Evolutionary conservation across 2,113 vertebrate species (phyloP).

Genomic region (Nanorana parkeri): DNA sequence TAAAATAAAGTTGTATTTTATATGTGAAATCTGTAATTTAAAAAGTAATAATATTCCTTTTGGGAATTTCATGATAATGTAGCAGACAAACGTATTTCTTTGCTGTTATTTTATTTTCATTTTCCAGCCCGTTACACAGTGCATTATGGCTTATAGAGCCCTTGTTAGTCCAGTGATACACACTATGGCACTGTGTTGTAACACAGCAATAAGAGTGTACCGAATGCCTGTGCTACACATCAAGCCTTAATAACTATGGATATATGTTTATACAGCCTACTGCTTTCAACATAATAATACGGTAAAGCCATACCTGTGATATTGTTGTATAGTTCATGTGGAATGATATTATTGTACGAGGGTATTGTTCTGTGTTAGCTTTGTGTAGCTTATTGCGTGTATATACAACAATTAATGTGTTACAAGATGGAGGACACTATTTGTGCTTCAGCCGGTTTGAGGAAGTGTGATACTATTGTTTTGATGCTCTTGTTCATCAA

Average conservation of each 20-base stretch:
- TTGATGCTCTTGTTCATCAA: conserved; percentile 34
- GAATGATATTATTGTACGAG: conserved; percentile 36
- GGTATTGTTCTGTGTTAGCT: conserved; percentile 26
- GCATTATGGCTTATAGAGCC: neutral
- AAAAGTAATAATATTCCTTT: conserved; percentile 2
- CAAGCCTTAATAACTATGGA: conserved; percentile 46
- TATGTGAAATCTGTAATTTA: conserved; percentile 27
- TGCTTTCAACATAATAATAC: conserved; percentile 21
- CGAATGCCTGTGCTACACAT: neutral
- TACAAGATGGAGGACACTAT: conserved; percentile 37
- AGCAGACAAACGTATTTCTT: neutral
- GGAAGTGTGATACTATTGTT: conserved; percentile 36
- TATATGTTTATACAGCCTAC: conserved; percentile 16
- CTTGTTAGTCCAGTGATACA: neutral
- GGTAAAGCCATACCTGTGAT: conserved; percentile 48
- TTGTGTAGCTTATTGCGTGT: conserved; percentile 3
- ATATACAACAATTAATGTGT: conserved; percentile 42
- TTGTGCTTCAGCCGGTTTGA: conserved; percentile 34
- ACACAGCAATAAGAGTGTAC: conserved; percentile 19
- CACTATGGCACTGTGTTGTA: neutral
- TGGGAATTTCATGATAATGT: neutral
- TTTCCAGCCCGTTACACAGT: neutral
- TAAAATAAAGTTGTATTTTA: conserved; percentile 34
- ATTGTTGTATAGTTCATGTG: conserved; percentile 39
- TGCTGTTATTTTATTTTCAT: neutral